phyloP scores from a whole-genome alignment of 2,113 vertebrate genomes.

The Barbus barbus region DNA sequence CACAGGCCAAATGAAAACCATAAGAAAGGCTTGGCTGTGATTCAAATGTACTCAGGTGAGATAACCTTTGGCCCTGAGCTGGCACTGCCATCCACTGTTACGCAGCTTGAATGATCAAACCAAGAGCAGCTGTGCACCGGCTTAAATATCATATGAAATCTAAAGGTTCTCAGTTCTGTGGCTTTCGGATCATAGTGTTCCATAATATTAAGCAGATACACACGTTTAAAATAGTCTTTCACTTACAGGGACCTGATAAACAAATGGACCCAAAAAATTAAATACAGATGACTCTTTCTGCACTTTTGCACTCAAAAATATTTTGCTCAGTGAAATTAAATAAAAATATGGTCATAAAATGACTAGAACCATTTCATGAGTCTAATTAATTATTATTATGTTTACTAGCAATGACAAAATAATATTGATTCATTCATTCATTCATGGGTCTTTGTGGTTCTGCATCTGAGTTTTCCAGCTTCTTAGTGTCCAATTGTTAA shows the following conservation, averaged over 20 bases:
- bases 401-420: no score
- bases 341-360: no score
- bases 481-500: constrained; percentile 32
- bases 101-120: neutral
- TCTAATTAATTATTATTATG: no score
- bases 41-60: constrained; percentile 4
- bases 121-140: neutral
- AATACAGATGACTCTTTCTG: neutral
- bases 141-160: neutral
- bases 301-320: neutral
- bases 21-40: neutral
- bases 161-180: neutral
- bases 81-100: neutral
- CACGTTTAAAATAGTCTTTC: neutral
- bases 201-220: neutral
- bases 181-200: neutral
- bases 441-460: neutral
- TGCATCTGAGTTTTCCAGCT: constrained; percentile 13
- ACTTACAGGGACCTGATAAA: constrained; percentile 4
- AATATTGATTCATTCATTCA: no score
- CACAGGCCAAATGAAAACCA: constrained; percentile 2
- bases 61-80: constrained; percentile 15
- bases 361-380: no score
- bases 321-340: neutral
- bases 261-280: no score